These are phyloP conservation scores for Atta texana DNA, from an alignment of 1,140 invertebrate genomes.

Conservation along the genomic window DNA sequence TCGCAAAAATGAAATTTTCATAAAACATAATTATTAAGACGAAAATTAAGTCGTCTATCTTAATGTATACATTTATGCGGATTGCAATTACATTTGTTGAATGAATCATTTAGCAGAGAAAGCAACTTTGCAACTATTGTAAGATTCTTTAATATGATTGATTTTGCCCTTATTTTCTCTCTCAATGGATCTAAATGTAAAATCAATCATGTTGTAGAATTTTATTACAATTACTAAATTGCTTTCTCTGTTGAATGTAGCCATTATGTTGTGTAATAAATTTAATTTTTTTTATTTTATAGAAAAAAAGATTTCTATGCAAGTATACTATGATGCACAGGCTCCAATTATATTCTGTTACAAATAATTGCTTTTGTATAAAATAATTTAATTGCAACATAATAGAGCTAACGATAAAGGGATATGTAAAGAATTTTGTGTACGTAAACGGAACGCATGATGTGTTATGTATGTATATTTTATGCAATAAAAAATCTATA, in stretches of 20 bases:
- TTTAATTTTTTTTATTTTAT: background rate
- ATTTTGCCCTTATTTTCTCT: no score
- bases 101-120: background rate
- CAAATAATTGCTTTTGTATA: background rate
- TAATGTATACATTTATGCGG: background rate
- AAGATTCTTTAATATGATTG: no score
- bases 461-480: conserved; percentile 7
- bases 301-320: background rate
- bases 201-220: no score
- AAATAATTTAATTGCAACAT: background rate
- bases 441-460: background rate
- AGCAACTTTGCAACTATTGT: no score
- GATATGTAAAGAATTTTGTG: background rate
- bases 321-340: background rate
- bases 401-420: background rate
- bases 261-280: conserved; percentile 3
- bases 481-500: conserved; percentile 38
- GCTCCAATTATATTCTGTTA: conserved; percentile 10
- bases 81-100: background rate
- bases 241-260: no score
- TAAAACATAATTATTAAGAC: background rate
- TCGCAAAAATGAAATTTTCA: conserved; percentile 8
- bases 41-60: background rate
- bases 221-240: no score
- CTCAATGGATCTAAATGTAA: no score